Base-by-base conservation (phyloP, 2,113 vertebrate genomes). In the Bos indicus region DNA sequence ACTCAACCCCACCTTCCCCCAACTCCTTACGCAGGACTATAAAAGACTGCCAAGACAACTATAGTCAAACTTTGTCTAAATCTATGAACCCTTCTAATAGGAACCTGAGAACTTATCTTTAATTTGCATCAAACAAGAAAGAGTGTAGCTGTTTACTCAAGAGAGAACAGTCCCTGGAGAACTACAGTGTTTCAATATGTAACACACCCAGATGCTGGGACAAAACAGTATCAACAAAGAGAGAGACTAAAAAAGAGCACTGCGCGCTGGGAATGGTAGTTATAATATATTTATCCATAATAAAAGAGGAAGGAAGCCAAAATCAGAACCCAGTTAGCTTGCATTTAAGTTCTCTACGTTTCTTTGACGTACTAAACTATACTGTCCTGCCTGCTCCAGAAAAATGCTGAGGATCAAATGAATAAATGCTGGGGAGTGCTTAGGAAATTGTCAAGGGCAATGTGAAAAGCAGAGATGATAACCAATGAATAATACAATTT, bases 311-410 rank as follows among this genome's bases (percentile, higher is more conserved):
- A 90, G 15, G 21, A 74, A 81, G 48, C 51, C 84, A 94, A 87
- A 95, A 51, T 60, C 67, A 96, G 74, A 97, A 92, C n/a, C 14
- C 64, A 86, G 77, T n/a, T 64, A 48, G 33, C 71, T 86, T 56
- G 54, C 19, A 87, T 40, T 94, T 83, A 95, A 14, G 30, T 88
- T 78, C 26, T 78, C 40, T 56, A 5, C 2, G 30, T 51, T 83
- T 97, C 88, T 93, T 28, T 88, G 67, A 96, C 81, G 28, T 51
- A 78, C 52, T 95, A 91, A 93, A 40, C 33, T 81, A 88, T 28
- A 71, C 26, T 10, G 14, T 91, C 64, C 40, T 88, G 56, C 59
- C 51, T 95, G 46, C 13, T 91, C 91, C 43, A 83, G 60, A 82
- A 89, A 86, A 91, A 57, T 36, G 33, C 25, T 86, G 52, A 94